Evolutionary conservation across 2,888 invertebrate species (phyloP).

Genomic region (Aphodius sticticus): DNA sequence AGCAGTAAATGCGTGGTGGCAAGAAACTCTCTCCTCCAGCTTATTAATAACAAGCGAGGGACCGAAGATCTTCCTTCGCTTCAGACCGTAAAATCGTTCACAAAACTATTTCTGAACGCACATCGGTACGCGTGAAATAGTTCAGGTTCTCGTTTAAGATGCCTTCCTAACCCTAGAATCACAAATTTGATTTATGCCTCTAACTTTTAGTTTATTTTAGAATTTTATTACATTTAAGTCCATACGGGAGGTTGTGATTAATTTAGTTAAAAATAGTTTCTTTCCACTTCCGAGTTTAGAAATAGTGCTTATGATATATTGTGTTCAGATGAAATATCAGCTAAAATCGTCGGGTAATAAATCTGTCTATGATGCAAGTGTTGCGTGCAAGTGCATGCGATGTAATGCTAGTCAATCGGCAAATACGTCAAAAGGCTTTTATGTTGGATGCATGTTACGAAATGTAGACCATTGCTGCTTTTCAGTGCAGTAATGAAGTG

Average conservation of each 20-base stretch:
- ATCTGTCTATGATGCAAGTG: background rate
- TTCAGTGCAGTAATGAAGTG: no score
- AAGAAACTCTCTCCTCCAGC: conserved; percentile 16
- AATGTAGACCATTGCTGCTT: no score
- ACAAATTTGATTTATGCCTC: conserved; percentile 14
- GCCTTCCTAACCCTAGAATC: conserved; percentile 5
- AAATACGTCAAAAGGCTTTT: conserved; percentile 4
- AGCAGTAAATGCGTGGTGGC: background rate
- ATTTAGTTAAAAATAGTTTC: background rate
- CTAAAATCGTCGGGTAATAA: background rate
- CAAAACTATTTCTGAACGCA: conserved; percentile 27
- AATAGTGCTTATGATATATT: background rate
- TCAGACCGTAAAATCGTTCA: conserved; percentile 29
- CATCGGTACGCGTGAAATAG: conserved; percentile 19
- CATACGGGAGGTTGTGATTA: background rate
- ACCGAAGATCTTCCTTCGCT: conserved; percentile 17
- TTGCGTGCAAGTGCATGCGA: background rate
- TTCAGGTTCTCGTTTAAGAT: conserved; percentile 10
- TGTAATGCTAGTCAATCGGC: background rate
- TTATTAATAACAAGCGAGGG: conserved; percentile 31
- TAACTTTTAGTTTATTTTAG: background rate
- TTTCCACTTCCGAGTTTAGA: background rate
- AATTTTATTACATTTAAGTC: background rate
- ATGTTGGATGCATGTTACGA: background rate
- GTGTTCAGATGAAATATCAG: background rate